phyloP scores from a whole-genome alignment of 1,140 invertebrate genomes.

The Drosophila bipectinata region DNA sequence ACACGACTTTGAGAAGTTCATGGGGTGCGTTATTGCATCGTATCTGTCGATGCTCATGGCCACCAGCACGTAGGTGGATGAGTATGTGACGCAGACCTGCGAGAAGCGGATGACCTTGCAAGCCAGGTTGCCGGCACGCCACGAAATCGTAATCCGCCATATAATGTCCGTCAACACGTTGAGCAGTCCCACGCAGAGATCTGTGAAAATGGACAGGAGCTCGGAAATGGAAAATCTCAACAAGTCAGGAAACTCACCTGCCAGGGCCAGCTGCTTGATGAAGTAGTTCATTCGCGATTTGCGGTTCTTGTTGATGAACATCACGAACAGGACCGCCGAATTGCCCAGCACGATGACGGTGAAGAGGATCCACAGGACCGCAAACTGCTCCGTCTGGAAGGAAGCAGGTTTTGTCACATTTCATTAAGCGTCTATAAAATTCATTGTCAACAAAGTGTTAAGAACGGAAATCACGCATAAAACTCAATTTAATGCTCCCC shows the following conservation, averaged over 20 bases:
- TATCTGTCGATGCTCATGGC: constrained; percentile 97
- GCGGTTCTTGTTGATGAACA: constrained; percentile 92
- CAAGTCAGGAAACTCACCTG: constrained; percentile 87
- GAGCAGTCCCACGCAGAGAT: constrained; percentile 93
- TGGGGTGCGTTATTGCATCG: constrained; percentile 96
- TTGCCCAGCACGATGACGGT: constrained; percentile 95
- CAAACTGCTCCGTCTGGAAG: constrained; percentile 94
- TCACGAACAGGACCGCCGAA: constrained; percentile 92
- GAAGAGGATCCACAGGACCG: constrained; percentile 94
- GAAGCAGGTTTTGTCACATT: constrained; percentile 41
- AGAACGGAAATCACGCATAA: constrained; percentile 74
- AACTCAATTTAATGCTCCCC: constrained; percentile 71
- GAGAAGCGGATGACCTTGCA: constrained; percentile 94
- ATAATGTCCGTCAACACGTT: constrained; percentile 94
- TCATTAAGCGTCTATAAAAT: constrained; percentile 62
- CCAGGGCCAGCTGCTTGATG: constrained; percentile 96
- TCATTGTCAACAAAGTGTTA: constrained; percentile 77
- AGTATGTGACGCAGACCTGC: constrained; percentile 94
- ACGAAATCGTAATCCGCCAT: constrained; percentile 93
- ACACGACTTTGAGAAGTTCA: constrained; percentile 97
- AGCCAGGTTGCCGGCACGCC: constrained; percentile 93
- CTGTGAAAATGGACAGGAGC: constrained; percentile 84
- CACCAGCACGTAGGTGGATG: constrained; percentile 97
- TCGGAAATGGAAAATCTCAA: constrained; percentile 22
- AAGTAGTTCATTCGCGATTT: constrained; percentile 98